Conservation (phyloP, 2,888 invertebrate species). For the Rhynchonema sp. region DNA sequence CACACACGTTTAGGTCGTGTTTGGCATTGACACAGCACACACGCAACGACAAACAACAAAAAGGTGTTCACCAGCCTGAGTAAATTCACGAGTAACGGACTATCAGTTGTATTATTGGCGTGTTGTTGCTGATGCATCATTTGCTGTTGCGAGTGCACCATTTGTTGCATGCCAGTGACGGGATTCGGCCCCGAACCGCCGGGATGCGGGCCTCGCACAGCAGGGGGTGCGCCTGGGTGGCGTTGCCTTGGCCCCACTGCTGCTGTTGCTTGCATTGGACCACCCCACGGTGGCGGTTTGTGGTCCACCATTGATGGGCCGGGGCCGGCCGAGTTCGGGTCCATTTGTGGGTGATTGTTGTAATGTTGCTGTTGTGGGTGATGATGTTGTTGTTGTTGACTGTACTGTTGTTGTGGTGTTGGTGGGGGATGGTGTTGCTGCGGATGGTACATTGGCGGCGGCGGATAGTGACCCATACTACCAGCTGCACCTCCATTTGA, state of each 20-base stretch:
- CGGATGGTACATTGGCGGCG: background rate
- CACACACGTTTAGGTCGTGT: too few species aligned
- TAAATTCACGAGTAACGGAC: background rate
- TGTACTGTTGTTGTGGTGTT: background rate
- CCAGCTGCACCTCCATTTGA: too few species aligned
- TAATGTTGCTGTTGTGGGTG: too few species aligned
- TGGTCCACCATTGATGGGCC: background rate
- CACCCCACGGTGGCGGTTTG: background rate
- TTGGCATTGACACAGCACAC: too few species aligned
- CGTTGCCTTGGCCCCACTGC: background rate
- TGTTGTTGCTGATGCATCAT: too few species aligned
- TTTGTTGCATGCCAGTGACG: background rate
- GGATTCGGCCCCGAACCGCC: too few species aligned
- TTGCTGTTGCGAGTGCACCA: too few species aligned
- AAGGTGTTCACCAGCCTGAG: too few species aligned
- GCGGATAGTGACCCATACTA: too few species aligned
- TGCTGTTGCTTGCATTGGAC: background rate
- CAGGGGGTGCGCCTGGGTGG: too few species aligned
- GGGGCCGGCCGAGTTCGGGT: background rate
- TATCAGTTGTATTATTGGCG: background rate
- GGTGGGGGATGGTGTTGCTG: background rate
- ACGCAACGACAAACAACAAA: too few species aligned
- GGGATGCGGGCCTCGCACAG: too few species aligned
- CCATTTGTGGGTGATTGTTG: background rate
- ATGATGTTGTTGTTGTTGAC: background rate